Conservation (phyloP, 2,113 vertebrate species). For the Entomyzon cyanotis region DNA sequence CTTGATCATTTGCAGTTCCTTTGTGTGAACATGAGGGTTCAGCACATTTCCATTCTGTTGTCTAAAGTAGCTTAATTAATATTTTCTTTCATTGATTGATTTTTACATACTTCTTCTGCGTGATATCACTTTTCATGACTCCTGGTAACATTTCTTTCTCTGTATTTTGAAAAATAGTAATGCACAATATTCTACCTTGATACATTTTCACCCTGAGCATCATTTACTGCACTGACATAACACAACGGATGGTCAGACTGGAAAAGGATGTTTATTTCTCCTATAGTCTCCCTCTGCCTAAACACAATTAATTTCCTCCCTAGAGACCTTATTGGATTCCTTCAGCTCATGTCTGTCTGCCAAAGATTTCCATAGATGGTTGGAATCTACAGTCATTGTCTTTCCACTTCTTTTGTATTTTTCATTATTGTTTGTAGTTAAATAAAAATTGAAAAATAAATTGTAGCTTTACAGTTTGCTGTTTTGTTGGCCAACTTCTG, state of each 20-base stretch:
- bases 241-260: not conserved
- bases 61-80: not conserved
- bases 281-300: not conserved
- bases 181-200: not conserved
- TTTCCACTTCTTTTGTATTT: not conserved
- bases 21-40: rapidly evolving
- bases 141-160: not conserved
- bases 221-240: not conserved
- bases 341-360: not conserved
- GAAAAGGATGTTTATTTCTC: not conserved
- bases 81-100: not conserved
- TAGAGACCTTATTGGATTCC: not conserved
- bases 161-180: not conserved
- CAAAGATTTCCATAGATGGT: not conserved
- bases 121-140: not conserved
- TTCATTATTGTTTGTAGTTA: not conserved
- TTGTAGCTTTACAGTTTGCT: not conserved
- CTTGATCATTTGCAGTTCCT: not conserved
- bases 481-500: not conserved
- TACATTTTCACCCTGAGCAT: not conserved
- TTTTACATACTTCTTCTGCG: not conserved
- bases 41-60: not conserved
- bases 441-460: not conserved
- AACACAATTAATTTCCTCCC: not conserved
- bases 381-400: not conserved